Base-by-base conservation (phyloP, 2,888 invertebrate species). In the Tetanocera ferruginea region DNA sequence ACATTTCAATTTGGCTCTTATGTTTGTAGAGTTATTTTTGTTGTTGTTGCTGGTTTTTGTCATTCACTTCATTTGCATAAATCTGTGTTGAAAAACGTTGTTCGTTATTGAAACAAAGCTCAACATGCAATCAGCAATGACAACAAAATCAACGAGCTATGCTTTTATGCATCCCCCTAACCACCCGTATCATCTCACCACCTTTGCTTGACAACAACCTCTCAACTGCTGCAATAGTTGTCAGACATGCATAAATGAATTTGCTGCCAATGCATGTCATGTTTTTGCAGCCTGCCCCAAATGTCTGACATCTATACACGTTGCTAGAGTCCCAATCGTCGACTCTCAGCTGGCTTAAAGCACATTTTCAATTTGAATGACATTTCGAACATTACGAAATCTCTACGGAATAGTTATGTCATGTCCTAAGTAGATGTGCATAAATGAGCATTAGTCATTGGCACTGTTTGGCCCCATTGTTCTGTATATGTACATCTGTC, bases 361-460 rank as follows among this genome's bases (percentile, higher is more conserved):
- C 43, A 28, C 51, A 43, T 19, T 69, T 69, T 49, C 43, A 69
- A 43, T 69, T 25, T 25, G 43, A 23, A 43, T 69, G 51, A 25
- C 69, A 69, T 69, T 69, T 25, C 49, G 25, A 43, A 49, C 69
- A 19, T 51, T 69, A 25, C 25, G 49, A 49, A 69, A 51, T 25
- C 51, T 69, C 51, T 49, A 17, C 28, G 49, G 64, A 49, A 69
- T 69, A 23, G 43, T 49, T 25, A 49, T 43, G 69, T 69, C 69
- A 37, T 51, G 69, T 69, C 43, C 28, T 14, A 28, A 25, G 69
- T 51, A 69, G 49, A 37, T 23, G 69, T 49, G 69, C 19, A 25
- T 69, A 69, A 69, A 51, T 51, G 69, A 69, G 51, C 49, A 37
- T 11, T n/a, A 67, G 25, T 69, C 69, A 19, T 23, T 51, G 25